phyloP scores from a whole-genome alignment of 2,113 vertebrate species.

The Ornithorhynchus anatinus region DNA sequence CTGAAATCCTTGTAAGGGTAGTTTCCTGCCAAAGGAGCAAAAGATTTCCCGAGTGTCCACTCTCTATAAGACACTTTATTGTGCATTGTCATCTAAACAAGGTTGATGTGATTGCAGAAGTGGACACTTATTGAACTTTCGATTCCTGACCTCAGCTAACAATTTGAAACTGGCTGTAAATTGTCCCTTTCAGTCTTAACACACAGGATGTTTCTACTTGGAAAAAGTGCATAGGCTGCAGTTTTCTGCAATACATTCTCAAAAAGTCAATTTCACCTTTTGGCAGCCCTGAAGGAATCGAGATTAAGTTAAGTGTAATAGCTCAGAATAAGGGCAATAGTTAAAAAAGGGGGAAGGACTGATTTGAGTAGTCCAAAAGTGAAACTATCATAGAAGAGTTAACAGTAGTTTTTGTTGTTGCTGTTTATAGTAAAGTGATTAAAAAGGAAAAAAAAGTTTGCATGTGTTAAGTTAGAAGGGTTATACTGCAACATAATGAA shows the following conservation, averaged over 20 bases:
- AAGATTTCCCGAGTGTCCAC: neutral
- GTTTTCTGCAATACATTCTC: conserved; percentile 56
- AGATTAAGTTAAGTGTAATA: conserved; percentile 35
- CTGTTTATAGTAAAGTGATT: conserved; percentile 4
- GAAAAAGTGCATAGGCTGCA: conserved; percentile 61
- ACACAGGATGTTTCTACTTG: conserved; percentile 42
- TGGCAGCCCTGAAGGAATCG: conserved; percentile 54
- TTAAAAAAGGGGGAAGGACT: neutral
- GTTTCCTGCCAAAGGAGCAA: neutral
- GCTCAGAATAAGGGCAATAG: conserved; percentile 26
- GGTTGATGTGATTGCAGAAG: conserved; percentile 9
- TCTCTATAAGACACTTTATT: neutral
- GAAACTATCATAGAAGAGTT: neutral
- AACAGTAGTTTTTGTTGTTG: neutral
- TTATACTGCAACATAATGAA: neutral
- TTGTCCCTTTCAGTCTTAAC: conserved; percentile 52
- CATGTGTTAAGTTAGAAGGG: conserved; percentile 21
- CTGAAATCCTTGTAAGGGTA: neutral
- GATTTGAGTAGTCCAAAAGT: conserved; percentile 16
- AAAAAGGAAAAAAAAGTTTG: neutral
- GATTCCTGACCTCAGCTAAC: conserved; percentile 41
- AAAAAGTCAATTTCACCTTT: conserved; percentile 68
- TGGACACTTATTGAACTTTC: conserved; percentile 45
- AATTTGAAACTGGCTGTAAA: conserved; percentile 50
- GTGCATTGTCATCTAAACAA: conserved; percentile 14